Evolutionary conservation across 1,140 invertebrate species (phyloP), one percentile per base, ranked within the genome.

Genomic region (Gyrodactylus bullatarudis): DNA sequence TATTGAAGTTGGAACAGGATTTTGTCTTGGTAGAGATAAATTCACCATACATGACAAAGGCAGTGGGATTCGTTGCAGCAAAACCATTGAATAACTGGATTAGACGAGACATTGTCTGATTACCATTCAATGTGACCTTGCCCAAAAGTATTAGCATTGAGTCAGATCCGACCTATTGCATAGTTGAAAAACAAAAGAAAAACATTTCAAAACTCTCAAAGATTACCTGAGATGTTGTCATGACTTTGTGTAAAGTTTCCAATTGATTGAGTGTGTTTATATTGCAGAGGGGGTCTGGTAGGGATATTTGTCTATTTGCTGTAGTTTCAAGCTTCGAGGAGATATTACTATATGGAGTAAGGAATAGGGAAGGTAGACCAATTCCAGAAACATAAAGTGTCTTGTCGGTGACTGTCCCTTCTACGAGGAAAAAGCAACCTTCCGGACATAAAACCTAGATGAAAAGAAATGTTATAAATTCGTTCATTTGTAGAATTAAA

Each of bases 371-470:
- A 21, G 70, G 70, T 23, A 71, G 20, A 23, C 70, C 70, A 19
- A 71, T 71, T 71, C 21, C 24, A 1, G 20, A 23, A 24, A 24
- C 70, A 16, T 71, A 26, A 25, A 71, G 24, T 1, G 24, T 26
- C 24, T 26, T 71, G 2, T 71, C n/a, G 20, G 20, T 24, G 20
- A 23, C 21, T 24, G 21, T 71, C 2, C 70, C 70, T 25, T 71
- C 70, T 1, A 25, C 70, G 8, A 71, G 70, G 1, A 71, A n/a
- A 71, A 71, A 71, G n/a, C 23, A 71, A 26, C 70, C 70, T 23
- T 71, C 70, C 2, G 24, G 8, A 25, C 34, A 54, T 16, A 54
- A n/a, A 54, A 16, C n/a, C 34, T 54, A 54, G n/a, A 54, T 54
- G 8, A n/a, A 54, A 54, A 54, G 8, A n/a, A 54, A 54, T 54